Evolutionary conservation across 2,113 vertebrate species (phyloP).

Genomic region (Lampris incognitus): DNA sequence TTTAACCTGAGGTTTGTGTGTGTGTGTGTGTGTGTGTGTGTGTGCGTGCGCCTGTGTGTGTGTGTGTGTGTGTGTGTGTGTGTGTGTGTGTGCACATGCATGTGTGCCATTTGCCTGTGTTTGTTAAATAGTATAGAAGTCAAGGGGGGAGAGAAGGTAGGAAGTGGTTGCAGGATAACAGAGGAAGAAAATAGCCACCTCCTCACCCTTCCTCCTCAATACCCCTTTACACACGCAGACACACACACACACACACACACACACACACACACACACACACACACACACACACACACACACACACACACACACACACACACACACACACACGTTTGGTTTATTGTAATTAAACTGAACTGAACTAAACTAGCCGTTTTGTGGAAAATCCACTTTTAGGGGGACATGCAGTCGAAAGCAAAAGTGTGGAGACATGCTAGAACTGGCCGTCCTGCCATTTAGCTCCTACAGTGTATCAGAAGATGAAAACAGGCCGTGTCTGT

Average conservation of each 20-base stretch:
- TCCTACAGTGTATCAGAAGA: too few relatives aligned
- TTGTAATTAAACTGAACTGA: too few relatives aligned
- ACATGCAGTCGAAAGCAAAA: too few relatives aligned
- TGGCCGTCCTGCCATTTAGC: too few relatives aligned
- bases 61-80: too few relatives aligned
- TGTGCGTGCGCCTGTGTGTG: not conserved
- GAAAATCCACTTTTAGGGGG: too few relatives aligned
- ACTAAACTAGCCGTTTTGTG: too few relatives aligned
- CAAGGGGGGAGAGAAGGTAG: constrained; percentile 35
- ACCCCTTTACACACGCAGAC: not conserved
- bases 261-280: not conserved
- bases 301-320: too few relatives aligned
- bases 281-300: too few relatives aligned
- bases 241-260: not conserved
- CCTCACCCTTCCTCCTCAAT: constrained; percentile 58
- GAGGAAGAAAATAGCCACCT: constrained; percentile 53
- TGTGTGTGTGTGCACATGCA: not conserved
- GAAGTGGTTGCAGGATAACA: constrained; percentile 65
- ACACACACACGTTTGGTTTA: too few relatives aligned
- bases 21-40: constrained; percentile 18
- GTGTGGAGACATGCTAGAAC: too few relatives aligned
- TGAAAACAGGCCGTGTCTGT: not conserved
- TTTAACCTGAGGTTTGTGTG: constrained; percentile 57
- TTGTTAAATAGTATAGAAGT: constrained; percentile 1
- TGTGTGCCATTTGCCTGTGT: not conserved